A percentile compares a stretch with the other conserved stretches of the same genome.
Conservation (phyloP, 2,113 vertebrate genomes). For the Lampris megalopsis region DNA sequence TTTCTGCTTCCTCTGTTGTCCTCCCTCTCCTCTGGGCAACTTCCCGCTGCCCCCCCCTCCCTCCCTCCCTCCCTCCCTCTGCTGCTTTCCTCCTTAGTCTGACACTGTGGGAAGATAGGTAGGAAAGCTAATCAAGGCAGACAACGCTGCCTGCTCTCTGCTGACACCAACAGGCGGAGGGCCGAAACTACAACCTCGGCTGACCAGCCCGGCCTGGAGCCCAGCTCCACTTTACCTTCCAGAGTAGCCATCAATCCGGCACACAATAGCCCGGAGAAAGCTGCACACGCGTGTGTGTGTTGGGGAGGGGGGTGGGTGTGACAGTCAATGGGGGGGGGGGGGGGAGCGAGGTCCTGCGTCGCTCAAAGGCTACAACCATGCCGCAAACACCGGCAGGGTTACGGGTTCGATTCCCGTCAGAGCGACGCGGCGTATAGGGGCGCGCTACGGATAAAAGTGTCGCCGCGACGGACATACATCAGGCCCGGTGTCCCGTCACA, state of each 20-base stretch:
- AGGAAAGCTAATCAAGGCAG: constrained; percentile 73
- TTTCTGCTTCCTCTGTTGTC: constrained; percentile 77
- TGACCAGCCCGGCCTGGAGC: constrained; percentile 37
- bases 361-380: constrained; percentile 38
- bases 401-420: constrained; percentile 39
- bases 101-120: constrained; percentile 75
- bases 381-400: constrained; percentile 46
- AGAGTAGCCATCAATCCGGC: constrained; percentile 58
- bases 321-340: constrained; percentile 41
- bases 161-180: constrained; percentile 78
- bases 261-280: constrained; percentile 63
- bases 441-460: neutral
- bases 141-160: constrained; percentile 77
- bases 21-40: constrained; percentile 73
- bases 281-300: neutral
- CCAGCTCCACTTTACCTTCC: constrained; percentile 39
- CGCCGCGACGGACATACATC: neutral
- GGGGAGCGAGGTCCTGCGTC: constrained; percentile 53
- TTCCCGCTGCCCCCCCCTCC: constrained; percentile 65
- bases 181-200: constrained; percentile 62
- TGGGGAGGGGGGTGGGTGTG: constrained; percentile 43
- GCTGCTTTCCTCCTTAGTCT: constrained; percentile 69
- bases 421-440: neutral
- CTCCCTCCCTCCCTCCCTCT: constrained; percentile 42
- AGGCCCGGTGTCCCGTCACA: too few species aligned